These are phyloP conservation scores for Cantharis rufa DNA, from an alignment of 2,888 invertebrate genomes.

Conservation along the genomic window DNA sequence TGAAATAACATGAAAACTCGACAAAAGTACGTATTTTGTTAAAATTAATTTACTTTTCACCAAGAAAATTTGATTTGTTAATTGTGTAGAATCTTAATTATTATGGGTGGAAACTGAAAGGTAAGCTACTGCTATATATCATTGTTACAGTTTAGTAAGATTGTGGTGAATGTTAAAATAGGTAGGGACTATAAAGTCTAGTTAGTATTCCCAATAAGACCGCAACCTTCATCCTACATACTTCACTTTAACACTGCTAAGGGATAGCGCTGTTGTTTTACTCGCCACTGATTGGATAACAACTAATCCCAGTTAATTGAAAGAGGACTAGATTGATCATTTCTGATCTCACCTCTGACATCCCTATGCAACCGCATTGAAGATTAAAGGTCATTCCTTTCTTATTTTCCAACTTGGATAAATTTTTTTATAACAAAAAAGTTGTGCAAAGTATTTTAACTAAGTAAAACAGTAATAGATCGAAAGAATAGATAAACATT, in stretches of 20 bases:
- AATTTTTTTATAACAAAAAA: neutral
- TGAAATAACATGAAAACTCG: conserved; percentile 45
- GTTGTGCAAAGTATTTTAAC: neutral
- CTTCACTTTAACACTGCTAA: conserved; percentile 45
- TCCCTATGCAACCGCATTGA: conserved; percentile 20
- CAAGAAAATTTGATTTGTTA: neutral
- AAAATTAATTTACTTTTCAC: neutral
- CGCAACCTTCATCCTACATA: conserved; percentile 34
- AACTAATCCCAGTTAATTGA: conserved; percentile 55
- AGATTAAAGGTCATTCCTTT: conserved; percentile 31
- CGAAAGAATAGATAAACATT: neutral
- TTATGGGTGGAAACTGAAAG: neutral
- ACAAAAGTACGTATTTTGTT: conserved; percentile 9
- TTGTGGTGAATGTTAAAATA: conserved; percentile 23
- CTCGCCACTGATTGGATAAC: conserved; percentile 53
- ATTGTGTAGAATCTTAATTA: neutral
- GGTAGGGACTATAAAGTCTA: conserved; percentile 26
- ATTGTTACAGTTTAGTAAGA: conserved; percentile 25
- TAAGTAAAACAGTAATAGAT: neutral
- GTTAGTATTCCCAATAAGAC: conserved; percentile 40
- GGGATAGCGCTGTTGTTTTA: conserved; percentile 45
- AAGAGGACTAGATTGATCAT: conserved; percentile 54
- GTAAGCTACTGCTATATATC: conserved; percentile 8
- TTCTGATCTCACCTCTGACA: conserved; percentile 43
- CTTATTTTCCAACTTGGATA: neutral